These are phyloP conservation scores for Branchipolynoe longqiensis DNA, from an alignment of 2,888 invertebrate genomes.

Conservation along the genomic window DNA sequence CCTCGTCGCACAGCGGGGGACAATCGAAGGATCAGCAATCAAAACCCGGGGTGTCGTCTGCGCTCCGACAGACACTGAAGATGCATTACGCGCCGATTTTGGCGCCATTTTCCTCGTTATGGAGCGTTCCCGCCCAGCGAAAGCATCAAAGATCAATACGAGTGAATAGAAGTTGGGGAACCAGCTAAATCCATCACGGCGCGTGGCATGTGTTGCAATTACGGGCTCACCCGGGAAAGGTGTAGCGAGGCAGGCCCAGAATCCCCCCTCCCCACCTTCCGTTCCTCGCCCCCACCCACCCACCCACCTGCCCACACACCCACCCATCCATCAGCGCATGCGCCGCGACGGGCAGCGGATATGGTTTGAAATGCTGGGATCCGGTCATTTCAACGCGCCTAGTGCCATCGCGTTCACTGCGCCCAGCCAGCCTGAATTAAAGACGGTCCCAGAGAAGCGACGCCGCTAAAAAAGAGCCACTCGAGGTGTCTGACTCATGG, in stretches of 20 bases:
- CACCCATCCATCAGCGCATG: slow-evolving; percentile 19
- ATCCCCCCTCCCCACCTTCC: no score
- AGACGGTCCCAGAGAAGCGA: background rate
- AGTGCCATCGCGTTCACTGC: slow-evolving; percentile 21
- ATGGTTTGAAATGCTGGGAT: slow-evolving; percentile 39
- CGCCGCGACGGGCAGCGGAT: slow-evolving; percentile 31
- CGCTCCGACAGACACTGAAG: slow-evolving; percentile 45
- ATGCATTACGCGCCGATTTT: slow-evolving; percentile 47
- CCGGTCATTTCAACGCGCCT: slow-evolving; percentile 41
- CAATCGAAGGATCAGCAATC: slow-evolving; percentile 48
- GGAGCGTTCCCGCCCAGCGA: slow-evolving; percentile 16
- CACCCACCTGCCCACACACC: background rate
- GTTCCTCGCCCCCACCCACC: no score
- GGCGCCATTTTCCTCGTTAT: slow-evolving; percentile 45
- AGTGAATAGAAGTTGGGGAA: slow-evolving; percentile 29
- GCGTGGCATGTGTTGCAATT: slow-evolving; percentile 45
- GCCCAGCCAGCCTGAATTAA: slow-evolving; percentile 28
- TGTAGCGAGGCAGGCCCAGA: slow-evolving; percentile 4
- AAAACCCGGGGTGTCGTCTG: slow-evolving; percentile 14
- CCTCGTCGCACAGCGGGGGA: slow-evolving; percentile 15
- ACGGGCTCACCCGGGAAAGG: slow-evolving; percentile 22
- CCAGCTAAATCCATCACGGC: slow-evolving; percentile 39
- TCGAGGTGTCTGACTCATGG: slow-evolving; percentile 16
- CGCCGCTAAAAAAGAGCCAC: background rate
- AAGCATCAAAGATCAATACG: slow-evolving; percentile 34